A percentile compares a stretch with the other conserved stretches of the same genome.
Conservation (phyloP, 1,140 invertebrate species). For the Palaemon carinicauda region DNA sequence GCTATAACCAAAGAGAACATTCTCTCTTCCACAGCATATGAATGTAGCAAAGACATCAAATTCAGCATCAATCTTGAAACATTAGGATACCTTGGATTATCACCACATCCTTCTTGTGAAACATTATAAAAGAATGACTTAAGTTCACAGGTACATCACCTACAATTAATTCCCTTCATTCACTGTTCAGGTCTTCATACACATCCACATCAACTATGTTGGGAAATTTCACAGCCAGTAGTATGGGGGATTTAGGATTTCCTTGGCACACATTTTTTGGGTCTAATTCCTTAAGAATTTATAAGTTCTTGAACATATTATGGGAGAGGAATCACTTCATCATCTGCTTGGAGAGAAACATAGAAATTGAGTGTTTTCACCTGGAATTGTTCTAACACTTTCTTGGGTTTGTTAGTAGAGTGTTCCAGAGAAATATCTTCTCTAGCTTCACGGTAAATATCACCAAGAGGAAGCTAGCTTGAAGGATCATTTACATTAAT, state of each 20-base stretch:
- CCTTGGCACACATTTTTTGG: slow-evolving; percentile 22
- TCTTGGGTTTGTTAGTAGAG: slow-evolving; percentile 11
- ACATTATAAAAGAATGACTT: neutral
- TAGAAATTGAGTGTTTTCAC: slow-evolving; percentile 43
- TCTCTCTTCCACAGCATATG: neutral
- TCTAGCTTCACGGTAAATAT: slow-evolving; percentile 41
- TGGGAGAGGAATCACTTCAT: slow-evolving; percentile 24
- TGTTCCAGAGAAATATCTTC: slow-evolving; percentile 33
- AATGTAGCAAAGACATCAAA: neutral
- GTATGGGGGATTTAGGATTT: slow-evolving; percentile 29
- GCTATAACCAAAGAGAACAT: slow-evolving; percentile 19
- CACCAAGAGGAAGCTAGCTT: slow-evolving; percentile 10
- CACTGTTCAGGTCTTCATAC: neutral
- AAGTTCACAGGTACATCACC: neutral
- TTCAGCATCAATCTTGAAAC: neutral
- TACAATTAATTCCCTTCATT: neutral
- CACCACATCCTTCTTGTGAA: neutral
- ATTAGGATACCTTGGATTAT: neutral
- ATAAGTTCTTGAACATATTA: slow-evolving; percentile 21
- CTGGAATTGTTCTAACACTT: slow-evolving; percentile 29
- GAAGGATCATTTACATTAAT: slow-evolving; percentile 31
- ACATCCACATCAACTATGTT: slow-evolving; percentile 5
- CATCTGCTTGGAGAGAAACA: slow-evolving; percentile 33
- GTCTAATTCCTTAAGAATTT: slow-evolving; percentile 32
- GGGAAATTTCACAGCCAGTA: slow-evolving; percentile 4